A percentile compares a stretch with the other conserved stretches of the same genome.
These are phyloP conservation scores for Chloroceryle amazona DNA, from an alignment of 2,797 vertebrate genomes.

Conservation along the genomic window DNA sequence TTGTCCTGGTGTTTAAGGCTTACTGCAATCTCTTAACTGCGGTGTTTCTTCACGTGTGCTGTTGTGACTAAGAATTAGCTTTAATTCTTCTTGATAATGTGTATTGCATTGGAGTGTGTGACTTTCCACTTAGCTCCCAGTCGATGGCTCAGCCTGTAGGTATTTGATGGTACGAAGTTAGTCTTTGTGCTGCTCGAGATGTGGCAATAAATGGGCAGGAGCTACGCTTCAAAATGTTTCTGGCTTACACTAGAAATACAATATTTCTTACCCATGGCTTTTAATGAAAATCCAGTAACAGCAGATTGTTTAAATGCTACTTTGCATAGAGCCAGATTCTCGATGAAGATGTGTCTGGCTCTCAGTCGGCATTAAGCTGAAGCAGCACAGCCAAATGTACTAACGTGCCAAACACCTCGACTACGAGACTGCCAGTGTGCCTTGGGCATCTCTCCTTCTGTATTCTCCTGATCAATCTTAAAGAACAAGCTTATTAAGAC, in stretches of 20 bases:
- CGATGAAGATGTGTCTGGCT: not conserved
- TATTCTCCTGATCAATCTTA: not conserved
- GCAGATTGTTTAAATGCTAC: not conserved
- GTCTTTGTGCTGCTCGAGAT: not conserved
- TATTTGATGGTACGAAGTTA: not conserved
- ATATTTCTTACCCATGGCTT: not conserved
- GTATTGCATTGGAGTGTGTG: not conserved
- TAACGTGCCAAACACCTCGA: not conserved
- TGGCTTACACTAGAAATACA: not conserved
- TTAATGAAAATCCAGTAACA: not conserved
- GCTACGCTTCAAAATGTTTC: not conserved
- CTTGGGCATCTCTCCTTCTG: not conserved
- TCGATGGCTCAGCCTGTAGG: not conserved
- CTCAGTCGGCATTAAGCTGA: not conserved
- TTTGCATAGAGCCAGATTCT: accelerated
- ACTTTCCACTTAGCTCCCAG: not conserved
- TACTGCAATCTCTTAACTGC: not conserved
- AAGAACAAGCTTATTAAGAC: not conserved
- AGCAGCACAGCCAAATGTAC: not conserved
- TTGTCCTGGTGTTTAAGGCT: not conserved
- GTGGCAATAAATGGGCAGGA: not conserved
- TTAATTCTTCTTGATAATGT: not conserved
- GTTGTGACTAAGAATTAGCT: not conserved
- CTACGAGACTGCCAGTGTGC: not conserved
- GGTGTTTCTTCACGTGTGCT: not conserved